Evolutionary conservation across 2,888 invertebrate genomes (phyloP).

Genomic region (Drosophila ezoana): DNA sequence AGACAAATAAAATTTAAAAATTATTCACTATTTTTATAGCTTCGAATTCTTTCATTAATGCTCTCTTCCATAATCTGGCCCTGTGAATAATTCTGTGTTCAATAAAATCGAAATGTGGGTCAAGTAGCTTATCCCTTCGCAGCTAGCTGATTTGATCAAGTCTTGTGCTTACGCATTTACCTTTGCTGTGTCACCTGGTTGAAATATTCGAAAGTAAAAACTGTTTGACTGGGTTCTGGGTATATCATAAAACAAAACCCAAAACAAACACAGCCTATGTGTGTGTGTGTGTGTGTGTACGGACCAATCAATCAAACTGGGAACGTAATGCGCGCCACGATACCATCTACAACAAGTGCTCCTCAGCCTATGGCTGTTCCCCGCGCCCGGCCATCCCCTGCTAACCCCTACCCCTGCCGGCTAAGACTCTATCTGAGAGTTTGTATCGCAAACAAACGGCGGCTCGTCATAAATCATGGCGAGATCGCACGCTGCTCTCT

Average conservation of each 20-base stretch:
- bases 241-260: slow-evolving; percentile 32
- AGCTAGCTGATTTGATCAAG: slow-evolving; percentile 28
- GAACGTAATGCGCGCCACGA: slow-evolving; percentile 37
- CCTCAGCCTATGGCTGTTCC: slow-evolving; percentile 6
- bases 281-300: slow-evolving; percentile 22
- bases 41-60: neutral
- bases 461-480: slow-evolving; percentile 60
- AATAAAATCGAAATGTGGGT: slow-evolving; percentile 9
- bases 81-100: neutral
- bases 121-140: slow-evolving; percentile 17
- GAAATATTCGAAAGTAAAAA: slow-evolving; percentile 44
- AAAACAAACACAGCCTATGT: slow-evolving; percentile 34
- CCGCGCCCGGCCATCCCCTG: neutral
- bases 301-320: slow-evolving; percentile 68
- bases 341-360: slow-evolving; percentile 63
- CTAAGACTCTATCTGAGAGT: slow-evolving; percentile 37
- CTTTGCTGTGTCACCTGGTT: slow-evolving; percentile 47
- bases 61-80: neutral
- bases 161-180: neutral
- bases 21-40: neutral
- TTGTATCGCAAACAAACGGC: slow-evolving; percentile 45
- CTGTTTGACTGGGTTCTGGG: slow-evolving; percentile 22
- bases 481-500: slow-evolving; percentile 49
- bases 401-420: neutral
- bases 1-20: neutral